Evolutionary conservation across 1,140 invertebrate species (phyloP).

Genomic region (Zaprionus kolodkinae): DNA sequence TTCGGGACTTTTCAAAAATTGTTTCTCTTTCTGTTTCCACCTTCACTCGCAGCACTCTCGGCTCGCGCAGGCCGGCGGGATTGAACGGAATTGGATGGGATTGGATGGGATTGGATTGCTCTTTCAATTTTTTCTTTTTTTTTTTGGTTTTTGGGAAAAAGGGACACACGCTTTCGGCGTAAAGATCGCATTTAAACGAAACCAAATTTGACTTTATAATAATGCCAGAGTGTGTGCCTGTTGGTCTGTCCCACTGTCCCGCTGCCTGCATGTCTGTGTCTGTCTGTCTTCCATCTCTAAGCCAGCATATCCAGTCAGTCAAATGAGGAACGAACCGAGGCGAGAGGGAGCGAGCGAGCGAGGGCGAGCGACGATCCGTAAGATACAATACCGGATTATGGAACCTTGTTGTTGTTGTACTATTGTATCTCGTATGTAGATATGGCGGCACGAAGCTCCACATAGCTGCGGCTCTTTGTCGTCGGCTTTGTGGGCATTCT

Average conservation of each 20-base stretch:
- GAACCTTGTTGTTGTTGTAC: slow-evolving; percentile 52
- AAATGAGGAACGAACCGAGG: slow-evolving; percentile 15
- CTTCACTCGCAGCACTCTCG: slow-evolving; percentile 55
- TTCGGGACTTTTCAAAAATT: slow-evolving; percentile 64
- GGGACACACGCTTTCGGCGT: slow-evolving; percentile 82
- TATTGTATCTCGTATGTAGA: slow-evolving; percentile 73
- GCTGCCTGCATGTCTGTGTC: slow-evolving; percentile 17
- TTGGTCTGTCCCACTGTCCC: slow-evolving; percentile 27
- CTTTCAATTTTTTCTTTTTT: slow-evolving; percentile 36
- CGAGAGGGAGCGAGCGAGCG: slow-evolving; percentile 4
- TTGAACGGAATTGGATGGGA: slow-evolving; percentile 29
- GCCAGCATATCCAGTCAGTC: slow-evolving; percentile 67
- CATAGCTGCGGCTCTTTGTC: slow-evolving; percentile 51
- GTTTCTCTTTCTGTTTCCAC: slow-evolving; percentile 41
- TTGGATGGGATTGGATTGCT: slow-evolving; percentile 59
- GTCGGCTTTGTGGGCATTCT: slow-evolving; percentile 58
- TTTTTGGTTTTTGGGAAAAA: slow-evolving; percentile 58
- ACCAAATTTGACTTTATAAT: slow-evolving; percentile 83
- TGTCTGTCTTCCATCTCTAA: slow-evolving; percentile 32
- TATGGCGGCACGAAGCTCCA: slow-evolving; percentile 73
- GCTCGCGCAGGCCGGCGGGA: slow-evolving; percentile 36
- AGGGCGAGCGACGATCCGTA: slow-evolving; percentile 60
- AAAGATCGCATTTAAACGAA: slow-evolving; percentile 83
- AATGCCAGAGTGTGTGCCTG: slow-evolving; percentile 68
- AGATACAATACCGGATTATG: slow-evolving; percentile 81